Conservation (phyloP, 2,888 invertebrate species). For the Mythimna lalbum region DNA sequence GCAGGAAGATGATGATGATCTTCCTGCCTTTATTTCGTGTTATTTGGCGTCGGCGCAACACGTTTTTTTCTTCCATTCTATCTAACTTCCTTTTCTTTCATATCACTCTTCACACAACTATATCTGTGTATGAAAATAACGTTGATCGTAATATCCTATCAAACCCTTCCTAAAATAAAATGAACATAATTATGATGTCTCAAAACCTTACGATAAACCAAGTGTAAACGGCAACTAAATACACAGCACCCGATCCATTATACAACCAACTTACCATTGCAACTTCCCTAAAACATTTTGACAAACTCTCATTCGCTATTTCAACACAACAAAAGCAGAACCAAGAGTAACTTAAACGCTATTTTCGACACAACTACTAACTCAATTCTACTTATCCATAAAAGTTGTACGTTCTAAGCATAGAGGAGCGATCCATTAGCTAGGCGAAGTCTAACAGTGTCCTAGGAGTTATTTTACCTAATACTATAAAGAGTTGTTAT, state of each 20-base stretch:
- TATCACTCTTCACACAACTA: too few species aligned
- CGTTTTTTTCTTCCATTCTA: too few species aligned
- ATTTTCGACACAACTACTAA: constrained; percentile 83
- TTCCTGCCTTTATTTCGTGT: too few species aligned
- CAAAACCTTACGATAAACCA: background rate
- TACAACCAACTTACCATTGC: constrained; percentile 51
- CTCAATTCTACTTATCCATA: constrained; percentile 86
- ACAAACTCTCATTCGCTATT: constrained; percentile 68
- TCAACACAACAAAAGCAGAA: constrained; percentile 73
- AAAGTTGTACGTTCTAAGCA: constrained; percentile 87
- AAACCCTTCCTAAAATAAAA: background rate
- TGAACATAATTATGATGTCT: background rate
- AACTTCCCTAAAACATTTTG: constrained; percentile 57
- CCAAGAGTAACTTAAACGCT: constrained; percentile 78
- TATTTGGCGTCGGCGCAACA: too few species aligned
- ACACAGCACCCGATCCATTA: constrained; percentile 27
- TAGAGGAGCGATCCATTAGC: constrained; percentile 87
- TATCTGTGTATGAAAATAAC: background rate
- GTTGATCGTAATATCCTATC: too few species aligned
- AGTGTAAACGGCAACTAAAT: constrained; percentile 8
- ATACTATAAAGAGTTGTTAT: constrained; percentile 87
- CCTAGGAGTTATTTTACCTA: constrained; percentile 85
- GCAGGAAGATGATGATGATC: too few species aligned
- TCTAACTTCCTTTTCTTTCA: too few species aligned
- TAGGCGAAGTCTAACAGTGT: constrained; percentile 82